Base-by-base conservation (phyloP, 2,888 invertebrate genomes). In the Zygaena filipendulae region DNA sequence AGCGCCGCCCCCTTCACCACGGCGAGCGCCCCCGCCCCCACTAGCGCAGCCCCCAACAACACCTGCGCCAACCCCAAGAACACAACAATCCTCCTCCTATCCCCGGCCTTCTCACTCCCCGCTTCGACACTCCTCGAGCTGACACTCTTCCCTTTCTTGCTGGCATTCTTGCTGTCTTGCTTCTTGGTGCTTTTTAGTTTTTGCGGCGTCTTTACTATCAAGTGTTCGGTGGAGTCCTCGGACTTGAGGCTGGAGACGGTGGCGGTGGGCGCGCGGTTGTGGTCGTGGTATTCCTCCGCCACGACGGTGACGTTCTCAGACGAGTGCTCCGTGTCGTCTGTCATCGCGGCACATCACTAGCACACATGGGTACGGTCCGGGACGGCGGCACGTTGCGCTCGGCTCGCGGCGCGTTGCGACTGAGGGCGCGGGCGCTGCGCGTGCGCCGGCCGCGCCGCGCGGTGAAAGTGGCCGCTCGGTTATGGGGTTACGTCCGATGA, bases 21-120 rank as follows among this genome's bases (percentile, higher is more conserved):
- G 2, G 84, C 86, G 38, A 85, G 50, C 11, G 85, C 83, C 2
- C 87, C 87, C 32, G 84, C 84, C 3, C 84, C 82, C 38, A 85
- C 81, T 62, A 87, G 68, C 42, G 85, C 58, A 33, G 85, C 70
- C 9, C 87, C 87, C 29, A 87, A 79, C 33, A 82, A 59, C 40
- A 86, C 82, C 61, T 88, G 88, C 43, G 79, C 72, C 40, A 85
- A 40, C 23, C 85, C 86, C 43, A 82, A 52, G 11, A 82, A 69
- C 46, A 83, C 69, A 33, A 87, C 80, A 22, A 81, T 52, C 21
- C 71, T 50, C 29, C 40, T 47, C 19, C 49, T 33, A 1, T 39
- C 38, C 21, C 34, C 29, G 4, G 45, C 49, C 31, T 43, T 56
- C 30, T 58, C 67, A 51, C 67, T 68, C 6, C 61, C 67, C 13